Evolutionary conservation across 1,140 invertebrate species (phyloP).

Genomic region (Drosophila athabasca): DNA sequence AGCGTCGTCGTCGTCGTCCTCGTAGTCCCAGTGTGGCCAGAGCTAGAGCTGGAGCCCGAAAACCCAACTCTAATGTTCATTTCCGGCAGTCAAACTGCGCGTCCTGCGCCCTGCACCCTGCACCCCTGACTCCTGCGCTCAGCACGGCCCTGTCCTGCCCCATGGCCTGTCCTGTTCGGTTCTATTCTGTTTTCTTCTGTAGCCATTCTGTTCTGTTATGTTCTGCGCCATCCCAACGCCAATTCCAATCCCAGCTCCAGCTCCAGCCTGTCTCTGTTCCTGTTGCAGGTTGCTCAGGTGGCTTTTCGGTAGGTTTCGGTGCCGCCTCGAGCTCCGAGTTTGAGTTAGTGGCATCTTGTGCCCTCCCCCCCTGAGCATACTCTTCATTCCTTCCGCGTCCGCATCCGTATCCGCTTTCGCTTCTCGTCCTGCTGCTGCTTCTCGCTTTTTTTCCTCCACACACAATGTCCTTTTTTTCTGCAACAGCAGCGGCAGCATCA

Average conservation of each 20-base stretch:
- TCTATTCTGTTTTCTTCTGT: constrained; percentile 4
- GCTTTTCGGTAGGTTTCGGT: constrained; percentile 31
- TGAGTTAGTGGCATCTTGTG: constrained; percentile 75
- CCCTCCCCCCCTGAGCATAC: constrained; percentile 40
- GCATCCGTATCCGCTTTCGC: neutral
- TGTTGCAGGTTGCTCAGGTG: constrained; percentile 67
- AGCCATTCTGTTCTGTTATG: constrained; percentile 3
- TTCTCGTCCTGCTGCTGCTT: constrained; percentile 2
- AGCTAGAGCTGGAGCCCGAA: no score
- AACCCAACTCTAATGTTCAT: constrained; percentile 73
- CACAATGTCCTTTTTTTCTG: constrained; percentile 42
- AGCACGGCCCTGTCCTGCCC: constrained; percentile 6
- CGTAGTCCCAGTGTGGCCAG: constrained; percentile 28
- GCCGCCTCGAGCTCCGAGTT: constrained; percentile 46
- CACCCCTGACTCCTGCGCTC: constrained; percentile 1
- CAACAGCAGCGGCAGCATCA: constrained; percentile 22
- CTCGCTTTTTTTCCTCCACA: constrained; percentile 16
- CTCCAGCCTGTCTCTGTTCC: neutral
- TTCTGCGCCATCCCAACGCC: no score
- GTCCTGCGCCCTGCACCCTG: constrained; percentile 45
- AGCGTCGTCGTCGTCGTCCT: constrained; percentile 30
- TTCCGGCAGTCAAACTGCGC: constrained; percentile 79
- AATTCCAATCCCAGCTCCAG: no score
- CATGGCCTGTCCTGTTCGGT: neutral
- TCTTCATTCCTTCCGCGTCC: constrained; percentile 7